A percentile compares a stretch with the other conserved stretches of the same genome.
Evolutionary conservation across 2,888 invertebrate genomes (phyloP).

Genomic region (Dasysyrphus tricinctus): DNA sequence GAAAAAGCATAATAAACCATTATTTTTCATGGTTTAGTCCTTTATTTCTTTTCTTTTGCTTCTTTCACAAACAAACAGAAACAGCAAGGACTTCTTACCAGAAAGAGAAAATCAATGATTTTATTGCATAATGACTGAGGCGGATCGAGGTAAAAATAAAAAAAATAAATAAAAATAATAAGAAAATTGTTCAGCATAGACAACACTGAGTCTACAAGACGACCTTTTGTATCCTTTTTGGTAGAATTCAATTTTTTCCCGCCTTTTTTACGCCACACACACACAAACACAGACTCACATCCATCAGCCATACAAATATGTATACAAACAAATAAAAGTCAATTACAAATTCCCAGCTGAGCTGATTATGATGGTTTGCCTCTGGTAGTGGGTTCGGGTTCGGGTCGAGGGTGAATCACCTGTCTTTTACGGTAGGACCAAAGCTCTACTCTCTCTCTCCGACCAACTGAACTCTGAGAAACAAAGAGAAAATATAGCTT

Average conservation of each 20-base stretch:
- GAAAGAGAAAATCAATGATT: constrained; percentile 72
- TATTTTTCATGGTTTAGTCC: constrained; percentile 41
- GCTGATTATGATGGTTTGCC: constrained; percentile 44
- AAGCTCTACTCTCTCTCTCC: constrained; percentile 47
- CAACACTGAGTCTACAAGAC: constrained; percentile 29
- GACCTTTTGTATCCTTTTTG: constrained; percentile 45
- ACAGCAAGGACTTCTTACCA: constrained; percentile 33
- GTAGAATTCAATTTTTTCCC: constrained; percentile 63
- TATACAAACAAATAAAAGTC: constrained; percentile 51
- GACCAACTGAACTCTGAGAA: background rate
- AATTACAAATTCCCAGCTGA: constrained; percentile 74
- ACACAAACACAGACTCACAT: background rate
- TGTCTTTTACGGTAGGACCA: constrained; percentile 56
- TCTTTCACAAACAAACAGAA: constrained; percentile 8
- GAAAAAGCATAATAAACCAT: constrained; percentile 62
- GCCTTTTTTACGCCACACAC: constrained; percentile 63
- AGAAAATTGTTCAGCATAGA: constrained; percentile 36
- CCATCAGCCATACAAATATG: background rate
- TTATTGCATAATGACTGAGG: constrained; percentile 72
- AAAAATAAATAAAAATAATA: constrained; percentile 6
- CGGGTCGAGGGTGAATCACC: constrained; percentile 44
- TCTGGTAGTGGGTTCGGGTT: constrained; percentile 4
- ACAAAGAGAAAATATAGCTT: constrained; percentile 30
- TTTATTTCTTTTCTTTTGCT: constrained; percentile 26
- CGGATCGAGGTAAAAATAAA: constrained; percentile 25